Evolutionary conservation across 1,140 invertebrate species (phyloP), one percentile per base, ranked within the genome.

Genomic region (Drosophila bipectinata): DNA sequence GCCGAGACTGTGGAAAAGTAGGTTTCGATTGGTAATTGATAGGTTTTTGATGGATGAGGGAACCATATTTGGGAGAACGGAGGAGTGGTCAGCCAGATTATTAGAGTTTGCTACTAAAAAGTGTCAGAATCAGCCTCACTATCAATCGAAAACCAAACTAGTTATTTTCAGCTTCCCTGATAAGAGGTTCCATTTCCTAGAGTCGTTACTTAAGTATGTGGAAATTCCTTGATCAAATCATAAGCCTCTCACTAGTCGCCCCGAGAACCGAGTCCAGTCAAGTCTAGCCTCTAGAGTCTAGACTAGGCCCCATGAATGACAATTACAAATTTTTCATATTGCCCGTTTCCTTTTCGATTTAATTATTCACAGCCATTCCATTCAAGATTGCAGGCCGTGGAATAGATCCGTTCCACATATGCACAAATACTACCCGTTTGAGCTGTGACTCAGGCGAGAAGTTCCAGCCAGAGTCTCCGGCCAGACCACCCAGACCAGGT

Each of bases 311-410:
- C 66, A 64, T 62, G 62, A 64, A 78, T 78, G 74, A 85, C 82
- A 82, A 88, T 78, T 76, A 72, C 57, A 81, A 82, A 12, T 79
- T 79, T 67, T 73, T 28, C 74, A 63, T 75, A 78, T 64, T 67
- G 61, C 49, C 49, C 59, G 78, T 85, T 85, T 85, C 83, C 83
- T 82, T 82, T 82, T 76, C 12, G 59, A 61, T 76, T 82, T 88
- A 82, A 87, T 87, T 85, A 78, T 87, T 48, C 69, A 81, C 61
- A 60, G 37, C 49, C 30, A 59, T 53, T 53, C 37, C 67, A 58
- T 57, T 53, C 52, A 58, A 30, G 44, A 57, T 66, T 68, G 60
- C 60, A 48, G 54, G 59, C 12, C 24, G 30, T 47, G 63, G 56
- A 41, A 67, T 77, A 78, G 75, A 78, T 82, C 66, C 78, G 78